phyloP scores from a whole-genome alignment of 1,140 invertebrate species.

The Saxidomus purpurata region DNA sequence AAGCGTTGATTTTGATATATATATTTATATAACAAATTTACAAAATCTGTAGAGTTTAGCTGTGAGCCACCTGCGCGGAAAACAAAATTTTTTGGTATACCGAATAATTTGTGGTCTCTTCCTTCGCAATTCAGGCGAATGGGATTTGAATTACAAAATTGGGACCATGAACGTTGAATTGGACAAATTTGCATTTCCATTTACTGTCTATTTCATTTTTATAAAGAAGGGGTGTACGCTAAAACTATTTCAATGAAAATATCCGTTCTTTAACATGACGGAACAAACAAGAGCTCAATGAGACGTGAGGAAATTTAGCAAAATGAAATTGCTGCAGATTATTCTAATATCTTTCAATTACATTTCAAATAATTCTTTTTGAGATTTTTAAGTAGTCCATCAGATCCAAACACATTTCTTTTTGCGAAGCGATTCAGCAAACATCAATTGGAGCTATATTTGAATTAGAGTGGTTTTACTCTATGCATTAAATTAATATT shows the following conservation, averaged over 20 bases:
- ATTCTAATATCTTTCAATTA: conserved; percentile 38
- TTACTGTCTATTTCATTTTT: conserved; percentile 32
- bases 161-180: conserved; percentile 28
- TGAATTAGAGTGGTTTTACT: conserved; percentile 30
- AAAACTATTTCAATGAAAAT: conserved; percentile 5
- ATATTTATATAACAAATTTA: conserved; percentile 16
- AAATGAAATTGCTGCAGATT: conserved; percentile 23
- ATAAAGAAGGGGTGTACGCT: conserved; percentile 23
- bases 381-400: conserved; percentile 10
- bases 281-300: not conserved
- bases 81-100: not conserved
- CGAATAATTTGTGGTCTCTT: conserved; percentile 28
- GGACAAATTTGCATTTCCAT: conserved; percentile 21
- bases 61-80: conserved; percentile 24
- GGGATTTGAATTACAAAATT: conserved; percentile 20
- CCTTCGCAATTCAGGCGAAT: not conserved
- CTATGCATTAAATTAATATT: conserved; percentile 19
- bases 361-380: conserved; percentile 5
- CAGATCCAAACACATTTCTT: conserved; percentile 5
- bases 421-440: conserved; percentile 7
- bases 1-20: too few relatives aligned
- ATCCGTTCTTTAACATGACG: conserved; percentile 23
- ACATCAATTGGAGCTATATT: conserved; percentile 26
- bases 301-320: conserved; percentile 8
- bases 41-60: not conserved